These are phyloP conservation scores for Tribolium madens DNA, from an alignment of 1,140 invertebrate genomes.

Conservation along the genomic window DNA sequence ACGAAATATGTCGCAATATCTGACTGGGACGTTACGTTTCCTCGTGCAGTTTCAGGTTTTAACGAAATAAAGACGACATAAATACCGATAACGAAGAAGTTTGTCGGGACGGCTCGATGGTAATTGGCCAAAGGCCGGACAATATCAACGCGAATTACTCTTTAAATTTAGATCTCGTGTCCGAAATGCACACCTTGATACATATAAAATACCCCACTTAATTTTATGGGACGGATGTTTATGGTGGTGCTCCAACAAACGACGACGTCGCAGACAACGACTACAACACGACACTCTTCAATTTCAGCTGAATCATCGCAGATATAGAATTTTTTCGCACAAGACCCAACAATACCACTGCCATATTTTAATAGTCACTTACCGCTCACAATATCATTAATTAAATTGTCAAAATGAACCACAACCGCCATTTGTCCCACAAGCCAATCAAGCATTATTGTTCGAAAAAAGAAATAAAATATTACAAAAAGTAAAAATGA, in stretches of 20 bases:
- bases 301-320: too few relatives aligned
- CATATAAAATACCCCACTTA: constrained; percentile 29
- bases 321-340: too few relatives aligned
- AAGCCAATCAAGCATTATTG: too few relatives aligned
- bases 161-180: constrained; percentile 44
- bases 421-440: too few relatives aligned
- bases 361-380: too few relatives aligned
- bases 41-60: constrained; percentile 48
- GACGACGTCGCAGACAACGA: background rate
- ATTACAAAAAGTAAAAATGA: too few relatives aligned
- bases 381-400: too few relatives aligned
- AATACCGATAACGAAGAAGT: constrained; percentile 50
- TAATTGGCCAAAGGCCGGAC: constrained; percentile 42
- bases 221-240: constrained; percentile 18
- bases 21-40: constrained; percentile 44
- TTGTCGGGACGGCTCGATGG: constrained; percentile 31
- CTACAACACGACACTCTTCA: too few relatives aligned
- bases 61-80: constrained; percentile 50
- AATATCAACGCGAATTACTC: constrained; percentile 43
- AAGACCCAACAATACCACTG: too few relatives aligned
- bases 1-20: constrained; percentile 53
- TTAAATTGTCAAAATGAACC: too few relatives aligned
- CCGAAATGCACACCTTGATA: constrained; percentile 27
- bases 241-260: background rate
- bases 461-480: too few relatives aligned